Evolutionary conservation across 2,888 invertebrate species (phyloP).

Genomic region (Agrotis puta): DNA sequence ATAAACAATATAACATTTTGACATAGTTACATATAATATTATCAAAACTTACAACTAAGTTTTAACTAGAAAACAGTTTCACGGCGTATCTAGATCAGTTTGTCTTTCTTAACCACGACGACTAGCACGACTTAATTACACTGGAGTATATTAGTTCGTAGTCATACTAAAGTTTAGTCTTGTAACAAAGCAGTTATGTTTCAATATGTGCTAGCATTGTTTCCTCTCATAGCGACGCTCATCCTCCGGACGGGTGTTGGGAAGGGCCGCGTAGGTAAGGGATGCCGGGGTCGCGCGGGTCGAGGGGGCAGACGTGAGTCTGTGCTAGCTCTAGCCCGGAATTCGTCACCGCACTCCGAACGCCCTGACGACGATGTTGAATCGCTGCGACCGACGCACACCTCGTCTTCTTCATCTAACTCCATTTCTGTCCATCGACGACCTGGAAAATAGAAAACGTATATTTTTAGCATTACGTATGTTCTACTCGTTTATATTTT

Average conservation of each 20-base stretch:
- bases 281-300: slow-evolving; percentile 91
- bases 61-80: slow-evolving; percentile 8
- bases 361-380: slow-evolving; percentile 83
- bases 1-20: slow-evolving; percentile 5
- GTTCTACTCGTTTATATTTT: too few relatives aligned
- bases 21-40: background rate
- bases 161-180: slow-evolving; percentile 20
- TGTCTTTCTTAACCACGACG: slow-evolving; percentile 7
- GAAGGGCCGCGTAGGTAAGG: slow-evolving; percentile 81
- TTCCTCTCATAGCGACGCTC: slow-evolving; percentile 95
- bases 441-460: slow-evolving; percentile 76
- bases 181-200: slow-evolving; percentile 27
- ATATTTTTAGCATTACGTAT: too few relatives aligned
- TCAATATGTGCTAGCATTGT: slow-evolving; percentile 89
- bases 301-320: slow-evolving; percentile 91
- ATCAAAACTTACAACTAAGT: too few relatives aligned
- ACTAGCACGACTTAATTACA: slow-evolving; percentile 8
- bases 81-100: slow-evolving; percentile 8
- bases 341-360: slow-evolving; percentile 87
- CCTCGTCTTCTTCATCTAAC: slow-evolving; percentile 91
- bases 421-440: slow-evolving; percentile 92
- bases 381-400: slow-evolving; percentile 79
- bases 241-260: slow-evolving; percentile 92
- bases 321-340: slow-evolving; percentile 94
- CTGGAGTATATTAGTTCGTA: slow-evolving; percentile 16